phyloP scores from a whole-genome alignment of 2,888 invertebrate genomes.

The Acrobasis suavella region DNA sequence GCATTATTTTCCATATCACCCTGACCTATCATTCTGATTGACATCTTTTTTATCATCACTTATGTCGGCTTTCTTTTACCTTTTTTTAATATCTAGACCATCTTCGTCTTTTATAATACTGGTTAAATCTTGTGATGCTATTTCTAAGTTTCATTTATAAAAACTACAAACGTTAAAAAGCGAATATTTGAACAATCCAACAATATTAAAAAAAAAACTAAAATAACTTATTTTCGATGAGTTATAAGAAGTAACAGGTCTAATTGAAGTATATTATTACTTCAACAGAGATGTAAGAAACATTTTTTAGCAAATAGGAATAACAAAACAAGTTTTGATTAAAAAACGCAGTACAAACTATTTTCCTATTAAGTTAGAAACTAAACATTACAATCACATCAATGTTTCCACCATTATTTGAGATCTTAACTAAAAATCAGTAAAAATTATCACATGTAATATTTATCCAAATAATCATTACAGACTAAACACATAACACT shows the following conservation, averaged over 20 bases:
- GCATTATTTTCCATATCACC: background rate
- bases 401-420: no score
- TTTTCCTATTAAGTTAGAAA: no score
- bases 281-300: background rate
- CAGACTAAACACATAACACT: no score
- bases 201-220: conserved; percentile 4
- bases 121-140: background rate
- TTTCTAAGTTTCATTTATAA: no score
- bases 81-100: conserved; percentile 25
- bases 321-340: no score
- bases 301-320: no score
- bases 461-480: no score
- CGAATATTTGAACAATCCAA: background rate
- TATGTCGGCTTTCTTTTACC: background rate
- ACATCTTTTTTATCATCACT: background rate
- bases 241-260: background rate
- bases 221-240: background rate
- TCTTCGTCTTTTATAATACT: conserved; percentile 26
- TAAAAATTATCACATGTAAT: no score
- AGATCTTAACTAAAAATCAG: no score
- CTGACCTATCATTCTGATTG: background rate
- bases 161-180: background rate
- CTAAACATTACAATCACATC: no score
- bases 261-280: no score
- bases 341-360: no score